Evolutionary conservation across 2,888 invertebrate species (phyloP).

Genomic region (Leptarthrus brevirostris): DNA sequence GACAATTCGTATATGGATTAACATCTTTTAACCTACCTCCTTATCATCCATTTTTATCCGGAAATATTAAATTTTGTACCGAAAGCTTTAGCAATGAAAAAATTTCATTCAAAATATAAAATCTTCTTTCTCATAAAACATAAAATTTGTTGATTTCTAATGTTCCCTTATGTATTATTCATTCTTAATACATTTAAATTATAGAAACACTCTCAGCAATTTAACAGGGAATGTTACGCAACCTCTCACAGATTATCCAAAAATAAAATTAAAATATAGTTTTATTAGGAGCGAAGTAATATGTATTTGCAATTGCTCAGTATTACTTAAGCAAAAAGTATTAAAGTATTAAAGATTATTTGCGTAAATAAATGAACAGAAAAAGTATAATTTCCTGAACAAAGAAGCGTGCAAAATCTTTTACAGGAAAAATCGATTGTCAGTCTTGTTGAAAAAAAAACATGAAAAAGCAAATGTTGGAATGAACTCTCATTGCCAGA

Average conservation of each 20-base stretch:
- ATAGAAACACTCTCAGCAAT: constrained; percentile 10
- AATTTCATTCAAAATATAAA: constrained; percentile 1
- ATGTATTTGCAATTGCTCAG: constrained; percentile 10
- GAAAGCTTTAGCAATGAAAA: constrained; percentile 27
- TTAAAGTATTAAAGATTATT: not conserved
- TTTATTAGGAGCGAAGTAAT: not conserved
- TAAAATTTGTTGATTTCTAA: not conserved
- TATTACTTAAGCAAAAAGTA: not conserved
- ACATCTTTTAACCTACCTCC: constrained; percentile 15
- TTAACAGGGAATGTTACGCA: constrained; percentile 46
- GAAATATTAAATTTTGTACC: too few species aligned
- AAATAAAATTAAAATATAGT: constrained; percentile 31
- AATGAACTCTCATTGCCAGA: not conserved
- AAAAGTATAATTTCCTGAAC: not conserved
- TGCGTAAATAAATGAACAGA: not conserved
- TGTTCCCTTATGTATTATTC: not conserved
- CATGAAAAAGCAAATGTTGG: constrained; percentile 9
- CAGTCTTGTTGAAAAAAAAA: not conserved
- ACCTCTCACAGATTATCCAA: constrained; percentile 26
- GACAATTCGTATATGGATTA: too few species aligned
- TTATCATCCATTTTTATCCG: constrained; percentile 32
- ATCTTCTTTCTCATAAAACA: constrained; percentile 5
- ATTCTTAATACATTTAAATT: not conserved
- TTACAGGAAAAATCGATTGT: constrained; percentile 16
- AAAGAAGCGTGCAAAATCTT: not conserved